Percentiles rank a stretch among this genome's conserved stretches.
phyloP scores from a whole-genome alignment of 2,888 invertebrate genomes.

The Pterobdella sp. region DNA sequence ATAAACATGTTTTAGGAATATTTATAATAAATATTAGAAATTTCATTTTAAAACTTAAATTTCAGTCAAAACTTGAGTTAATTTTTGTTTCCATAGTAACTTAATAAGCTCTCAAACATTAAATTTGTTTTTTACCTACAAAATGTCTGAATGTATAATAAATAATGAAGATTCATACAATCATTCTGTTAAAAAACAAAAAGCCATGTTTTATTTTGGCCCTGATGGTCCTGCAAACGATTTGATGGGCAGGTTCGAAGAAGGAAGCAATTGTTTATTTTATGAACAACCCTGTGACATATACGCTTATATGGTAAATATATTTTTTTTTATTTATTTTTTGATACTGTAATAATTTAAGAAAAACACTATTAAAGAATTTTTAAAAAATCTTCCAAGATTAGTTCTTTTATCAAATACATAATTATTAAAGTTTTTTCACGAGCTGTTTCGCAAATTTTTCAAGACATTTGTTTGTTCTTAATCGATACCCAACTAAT shows the following conservation, averaged over 20 bases:
- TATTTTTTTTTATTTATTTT: not conserved
- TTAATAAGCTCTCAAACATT: not conserved
- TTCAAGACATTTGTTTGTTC: too few relatives aligned
- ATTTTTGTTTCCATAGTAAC: not conserved
- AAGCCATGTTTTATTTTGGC: constrained; percentile 21
- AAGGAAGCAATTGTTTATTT: constrained; percentile 19
- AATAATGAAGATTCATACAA: constrained; percentile 3
- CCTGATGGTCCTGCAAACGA: constrained; percentile 19
- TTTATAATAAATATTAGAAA: not conserved
- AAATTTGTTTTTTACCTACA: too few relatives aligned
- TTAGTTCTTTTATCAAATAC: too few relatives aligned
- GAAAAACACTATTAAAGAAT: constrained; percentile 6
- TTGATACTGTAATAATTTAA: not conserved
- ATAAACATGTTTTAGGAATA: not conserved
- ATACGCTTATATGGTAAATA: constrained; percentile 18
- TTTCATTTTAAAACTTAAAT: not conserved
- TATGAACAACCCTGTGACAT: constrained; percentile 25
- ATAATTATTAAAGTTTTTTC: too few relatives aligned
- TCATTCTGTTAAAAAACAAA: not conserved
- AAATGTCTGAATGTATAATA: constrained; percentile 1
- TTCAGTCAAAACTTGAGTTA: not conserved
- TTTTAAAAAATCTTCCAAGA: too few relatives aligned
- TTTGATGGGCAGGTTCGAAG: constrained; percentile 12
- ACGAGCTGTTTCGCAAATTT: too few relatives aligned
- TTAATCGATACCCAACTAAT: too few relatives aligned